phyloP scores from a whole-genome alignment of 2,113 vertebrate genomes.

The Anguilla japonica region DNA sequence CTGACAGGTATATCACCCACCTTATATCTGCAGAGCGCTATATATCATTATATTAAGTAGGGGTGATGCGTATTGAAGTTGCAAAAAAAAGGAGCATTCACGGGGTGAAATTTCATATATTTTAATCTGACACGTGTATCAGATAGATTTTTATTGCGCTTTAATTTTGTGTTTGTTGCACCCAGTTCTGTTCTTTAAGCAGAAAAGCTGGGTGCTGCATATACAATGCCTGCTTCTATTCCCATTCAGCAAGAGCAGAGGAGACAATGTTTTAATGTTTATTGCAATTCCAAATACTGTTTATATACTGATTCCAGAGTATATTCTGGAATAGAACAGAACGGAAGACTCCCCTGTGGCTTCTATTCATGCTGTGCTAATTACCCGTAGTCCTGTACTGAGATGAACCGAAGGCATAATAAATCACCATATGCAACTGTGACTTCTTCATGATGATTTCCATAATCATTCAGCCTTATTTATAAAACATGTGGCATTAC shows the following conservation, averaged over 20 bases:
- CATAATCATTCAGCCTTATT: background rate
- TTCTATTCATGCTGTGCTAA: background rate
- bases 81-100: background rate
- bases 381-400: background rate
- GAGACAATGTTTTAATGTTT: background rate
- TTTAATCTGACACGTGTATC: slow-evolving; percentile 62
- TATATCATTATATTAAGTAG: background rate
- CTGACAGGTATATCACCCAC: background rate
- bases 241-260: background rate
- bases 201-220: slow-evolving; percentile 40
- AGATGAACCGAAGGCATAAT: background rate
- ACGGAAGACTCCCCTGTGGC: background rate
- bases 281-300: background rate
- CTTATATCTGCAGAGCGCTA: background rate
- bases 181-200: slow-evolving; percentile 18
- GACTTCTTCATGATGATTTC: background rate
- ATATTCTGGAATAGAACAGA: background rate
- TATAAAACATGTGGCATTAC: background rate
- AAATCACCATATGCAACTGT: background rate
- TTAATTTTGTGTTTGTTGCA: slow-evolving; percentile 60
- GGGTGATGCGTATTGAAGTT: background rate
- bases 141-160: slow-evolving; percentile 52
- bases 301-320: too few relatives aligned
- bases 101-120: slow-evolving; percentile 60
- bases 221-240: background rate